Conservation (phyloP, 2,888 invertebrate species). For the Caenorhabditis virilis region DNA sequence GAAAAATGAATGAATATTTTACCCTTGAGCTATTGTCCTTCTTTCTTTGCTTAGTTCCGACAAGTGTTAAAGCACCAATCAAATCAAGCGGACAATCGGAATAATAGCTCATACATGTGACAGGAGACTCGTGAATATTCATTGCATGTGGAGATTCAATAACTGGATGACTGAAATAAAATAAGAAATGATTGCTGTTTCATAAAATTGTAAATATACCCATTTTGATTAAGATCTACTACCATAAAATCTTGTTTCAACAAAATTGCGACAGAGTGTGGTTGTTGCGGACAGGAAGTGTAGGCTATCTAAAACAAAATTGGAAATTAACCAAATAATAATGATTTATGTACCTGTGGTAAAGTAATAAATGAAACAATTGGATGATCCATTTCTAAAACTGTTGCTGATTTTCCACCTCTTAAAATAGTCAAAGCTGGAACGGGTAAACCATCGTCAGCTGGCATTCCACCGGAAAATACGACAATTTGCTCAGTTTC, state of each 20-base stretch:
- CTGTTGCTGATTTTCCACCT: constrained; percentile 70
- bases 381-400: constrained; percentile 97
- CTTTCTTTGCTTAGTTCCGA: constrained; percentile 74
- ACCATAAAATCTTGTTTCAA: constrained; percentile 96
- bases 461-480: constrained; percentile 67
- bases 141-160: constrained; percentile 99
- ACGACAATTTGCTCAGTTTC: constrained; percentile 63
- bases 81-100: constrained; percentile 97
- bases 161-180: constrained; percentile 80
- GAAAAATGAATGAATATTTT: too few species aligned
- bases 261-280: constrained; percentile 94
- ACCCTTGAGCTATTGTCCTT: constrained; percentile 74
- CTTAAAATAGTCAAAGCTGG: constrained; percentile 71
- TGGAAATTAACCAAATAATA: not conserved
- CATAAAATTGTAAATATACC: constrained; percentile 72
- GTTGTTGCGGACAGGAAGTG: constrained; percentile 82
- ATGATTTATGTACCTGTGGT: constrained; percentile 12
- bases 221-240: constrained; percentile 90
- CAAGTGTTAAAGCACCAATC: constrained; percentile 96
- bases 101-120: constrained; percentile 93
- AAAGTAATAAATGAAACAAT: constrained; percentile 95
- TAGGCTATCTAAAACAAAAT: not conserved
- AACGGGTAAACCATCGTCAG: constrained; percentile 66
- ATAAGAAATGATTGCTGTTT: not conserved
- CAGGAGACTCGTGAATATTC: constrained; percentile 98